phyloP scores from a whole-genome alignment of 1,140 invertebrate species.

The Drosophila ironensis region DNA sequence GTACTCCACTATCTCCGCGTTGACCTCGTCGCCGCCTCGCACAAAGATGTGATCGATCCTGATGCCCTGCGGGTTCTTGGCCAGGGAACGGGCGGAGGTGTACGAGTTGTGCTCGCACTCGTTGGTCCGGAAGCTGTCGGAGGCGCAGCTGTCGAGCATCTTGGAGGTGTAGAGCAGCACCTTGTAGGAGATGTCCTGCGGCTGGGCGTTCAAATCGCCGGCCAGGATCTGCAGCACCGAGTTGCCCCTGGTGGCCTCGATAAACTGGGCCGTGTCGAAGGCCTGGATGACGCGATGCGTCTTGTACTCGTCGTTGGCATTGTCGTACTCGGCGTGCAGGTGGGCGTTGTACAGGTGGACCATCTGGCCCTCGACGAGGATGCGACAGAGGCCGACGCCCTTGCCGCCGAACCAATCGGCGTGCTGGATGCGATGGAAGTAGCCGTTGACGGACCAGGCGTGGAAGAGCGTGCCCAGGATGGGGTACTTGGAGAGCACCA shows the following conservation, averaged over 20 bases:
- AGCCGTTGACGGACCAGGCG: constrained; percentile 97
- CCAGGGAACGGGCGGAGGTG: constrained; percentile 84
- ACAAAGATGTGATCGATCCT: constrained; percentile 96
- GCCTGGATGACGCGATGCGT: constrained; percentile 95
- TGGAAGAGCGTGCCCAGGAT: constrained; percentile 95
- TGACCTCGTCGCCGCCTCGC: constrained; percentile 74
- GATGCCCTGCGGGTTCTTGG: constrained; percentile 88
- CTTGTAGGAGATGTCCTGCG: constrained; percentile 92
- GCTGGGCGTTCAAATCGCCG: constrained; percentile 96
- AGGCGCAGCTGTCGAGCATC: constrained; percentile 82
- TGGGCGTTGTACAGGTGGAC: constrained; percentile 94
- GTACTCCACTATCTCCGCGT: constrained; percentile 86
- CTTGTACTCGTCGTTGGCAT: constrained; percentile 92
- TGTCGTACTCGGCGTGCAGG: constrained; percentile 97
- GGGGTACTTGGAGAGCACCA: constrained; percentile 93
- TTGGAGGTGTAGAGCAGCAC: constrained; percentile 78
- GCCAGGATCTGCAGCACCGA: constrained; percentile 93
- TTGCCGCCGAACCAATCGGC: constrained; percentile 99
- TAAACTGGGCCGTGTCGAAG: constrained; percentile 96
- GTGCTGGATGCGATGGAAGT: constrained; percentile 97
- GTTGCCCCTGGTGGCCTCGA: constrained; percentile 89
- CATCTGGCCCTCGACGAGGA: constrained; percentile 86
- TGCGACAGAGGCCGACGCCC: constrained; percentile 94
- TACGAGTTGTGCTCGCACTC: constrained; percentile 93
- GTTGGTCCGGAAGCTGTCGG: constrained; percentile 86